Evolutionary conservation across 2,113 vertebrate genomes (phyloP), one percentile per base, ranked within the genome.

Genomic region (Oceanites oceanicus): DNA sequence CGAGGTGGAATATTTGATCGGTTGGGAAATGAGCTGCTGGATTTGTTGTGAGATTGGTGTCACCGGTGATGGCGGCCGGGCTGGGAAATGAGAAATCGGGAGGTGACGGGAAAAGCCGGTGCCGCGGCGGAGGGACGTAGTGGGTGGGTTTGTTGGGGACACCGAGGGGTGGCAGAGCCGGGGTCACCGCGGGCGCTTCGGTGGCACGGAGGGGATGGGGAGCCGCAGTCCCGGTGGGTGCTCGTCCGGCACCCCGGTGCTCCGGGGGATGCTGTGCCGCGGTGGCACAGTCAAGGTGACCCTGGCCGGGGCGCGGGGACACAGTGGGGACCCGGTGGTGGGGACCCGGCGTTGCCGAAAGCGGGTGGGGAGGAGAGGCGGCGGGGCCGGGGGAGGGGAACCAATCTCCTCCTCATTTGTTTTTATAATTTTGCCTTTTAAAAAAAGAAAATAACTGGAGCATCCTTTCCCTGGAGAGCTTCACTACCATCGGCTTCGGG

Each of bases 41-140:
- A 96, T 97, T 97, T 98, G 96, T 95, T 94, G 97, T 95, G 97
- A 97, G 98, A 96, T 96, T 94, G 96, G 97, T 98, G 98, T 97
- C 97, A 97, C 86, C 88, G 83, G 87, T 66, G 94, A 97, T 96
- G 95, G 96, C 66, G 66, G 92, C 36, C 2, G 3, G 62, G 45
- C 45, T 2, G 84, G 63, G 68, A 42, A 36, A 14, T 13, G 32
- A 32, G 21, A 59, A 77, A 53, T 32, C 8, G 13, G 47, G 73
- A 36, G 38, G 45, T 50, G 42, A 42, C 6, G 6, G 62, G 72
- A n/a, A 26, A n/a, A 42, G 44, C 11, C 3, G 19, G n/a, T 9
- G 36, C 7, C 3, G 3, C 14, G 10, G n/a, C 7, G 15, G 42
- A 16, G n/a, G 36, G 36, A n/a, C 2, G 7, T 7, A 17, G 23